Base-by-base conservation (phyloP, 2,113 vertebrate genomes). In the Anhinga rufa region DNA sequence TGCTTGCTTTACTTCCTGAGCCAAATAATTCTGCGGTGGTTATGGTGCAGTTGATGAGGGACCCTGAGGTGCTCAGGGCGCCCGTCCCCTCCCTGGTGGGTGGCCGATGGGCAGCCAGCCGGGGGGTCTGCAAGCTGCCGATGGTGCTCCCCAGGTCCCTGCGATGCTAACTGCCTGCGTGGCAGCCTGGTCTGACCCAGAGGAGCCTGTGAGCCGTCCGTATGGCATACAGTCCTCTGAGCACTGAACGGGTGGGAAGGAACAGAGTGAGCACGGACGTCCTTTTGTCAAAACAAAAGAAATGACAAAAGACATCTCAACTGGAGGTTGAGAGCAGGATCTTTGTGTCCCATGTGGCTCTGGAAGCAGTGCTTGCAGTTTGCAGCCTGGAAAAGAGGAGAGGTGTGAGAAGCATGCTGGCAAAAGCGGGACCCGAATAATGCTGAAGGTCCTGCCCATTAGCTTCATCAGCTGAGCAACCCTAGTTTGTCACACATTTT, bases 51-150 rank as follows among this genome's bases (percentile, higher is more conserved):
- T 8, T 55, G 66, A 14, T 13, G 66, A n/a, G n/a, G 19, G 44
- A 46, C 34, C 20, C 31, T 1, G 2, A 20, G 14, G 44, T 40
- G 34, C 71, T 36, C 17, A 9, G 58, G 49, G 58, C 9, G 38
- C 46, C 54, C 0, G 5, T 62, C 17, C 46, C 61, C 21, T 29
- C 17, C 34, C 14, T 0, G 4, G 21, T 1, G 10, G 11, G n/a
- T 18, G 40, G 34, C 46, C 1, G 2, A 48, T 1, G 14, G 24
- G 12, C 65, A 64, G 42, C 29, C 22, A 48, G 66, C 40, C 28
- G 36, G 3, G 49, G 32, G 21, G 21, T 9, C 42, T 77, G 46
- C 9, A 31, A 20, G 28, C 29, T 58, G 57, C 24, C 0, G 4
- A 3, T 25, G 52, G 58, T 36, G 46, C 46, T 49, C 6, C 36